phyloP scores from a whole-genome alignment of 2,797 vertebrate species.

The Capromys pilorides region DNA sequence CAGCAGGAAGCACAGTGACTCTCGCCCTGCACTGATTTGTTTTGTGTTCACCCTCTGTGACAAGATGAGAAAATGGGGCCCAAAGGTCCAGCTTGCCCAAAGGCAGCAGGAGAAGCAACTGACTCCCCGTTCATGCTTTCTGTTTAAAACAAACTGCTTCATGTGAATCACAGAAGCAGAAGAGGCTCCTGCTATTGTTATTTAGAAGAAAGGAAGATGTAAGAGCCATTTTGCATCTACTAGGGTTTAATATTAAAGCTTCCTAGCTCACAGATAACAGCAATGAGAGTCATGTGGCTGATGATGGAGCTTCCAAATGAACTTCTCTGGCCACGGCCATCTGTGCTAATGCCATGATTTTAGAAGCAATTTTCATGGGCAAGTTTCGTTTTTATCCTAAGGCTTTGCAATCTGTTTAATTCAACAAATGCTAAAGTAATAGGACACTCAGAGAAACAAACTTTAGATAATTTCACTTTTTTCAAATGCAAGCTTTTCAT shows the following conservation, averaged over 20 bases:
- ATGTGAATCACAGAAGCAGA: neutral
- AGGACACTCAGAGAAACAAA: neutral
- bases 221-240: neutral
- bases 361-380: neutral
- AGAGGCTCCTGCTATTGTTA: neutral
- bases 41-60: neutral
- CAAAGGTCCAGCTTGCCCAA: neutral
- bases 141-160: neutral
- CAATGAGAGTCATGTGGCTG: neutral
- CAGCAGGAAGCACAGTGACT: neutral
- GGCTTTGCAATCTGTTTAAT: conserved; percentile 27
- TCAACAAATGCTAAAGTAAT: conserved; percentile 1
- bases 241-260: conserved; percentile 1
- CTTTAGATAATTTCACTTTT: conserved; percentile 23
- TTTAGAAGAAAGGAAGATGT: neutral
- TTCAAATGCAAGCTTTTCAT: neutral
- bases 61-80: neutral
- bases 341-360: neutral
- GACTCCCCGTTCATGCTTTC: neutral
- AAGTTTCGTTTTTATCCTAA: neutral
- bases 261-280: conserved; percentile 24
- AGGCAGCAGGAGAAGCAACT: neutral
- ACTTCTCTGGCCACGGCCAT: neutral
- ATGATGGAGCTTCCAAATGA: conserved; percentile 20
- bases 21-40: neutral